Evolutionary conservation across 2,113 vertebrate species (phyloP), one percentile per base, ranked within the genome.

Genomic region (Pterocles orientalis): DNA sequence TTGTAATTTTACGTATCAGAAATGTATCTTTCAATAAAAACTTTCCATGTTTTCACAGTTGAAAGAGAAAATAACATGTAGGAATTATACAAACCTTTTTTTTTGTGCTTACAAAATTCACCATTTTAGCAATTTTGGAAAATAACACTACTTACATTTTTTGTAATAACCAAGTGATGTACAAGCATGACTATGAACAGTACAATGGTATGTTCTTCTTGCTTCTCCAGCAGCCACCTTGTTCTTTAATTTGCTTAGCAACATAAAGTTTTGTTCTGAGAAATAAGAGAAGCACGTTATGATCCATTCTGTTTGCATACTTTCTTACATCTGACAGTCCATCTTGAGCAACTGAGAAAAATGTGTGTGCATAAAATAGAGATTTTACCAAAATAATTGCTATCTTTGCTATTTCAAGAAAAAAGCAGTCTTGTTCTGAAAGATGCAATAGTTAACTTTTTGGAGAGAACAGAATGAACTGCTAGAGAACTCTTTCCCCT

Each of bases 331-430:
- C 26, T 94, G 62, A 82, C 50, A 80, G 54, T 69, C 76, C 45
- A 76, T 64, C 61, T 68, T 28, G 28, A 72, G 20, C 15, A 51
- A 58, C 12, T 72, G 50, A 61, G 64, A 87, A 87, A 51, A 82
- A 47, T 3, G 10, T 23, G 18, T 36, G 39, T 60, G 10, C 34
- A n/a, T 73, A 76, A 82, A 90, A 82, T 78, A 43, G 33, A 68
- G 13, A 10, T 33, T 94, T 88, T 80, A 45, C 33, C 77, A 71
- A 72, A 90, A 64, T 90, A 76, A 90, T 80, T 80, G 34, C 53
- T 64, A 23, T 25, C 54, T 91, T 68, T 60, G 34, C 19, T 77
- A 54, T 82, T 85, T 48, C 17, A 80, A 76, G 29, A 10, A 45
- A 34, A 70, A 86, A 54, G 13, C 33, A 41, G 13, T 56, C 85